These are phyloP conservation scores for Probosciger aterrimus DNA, from an alignment of 2,113 vertebrate genomes.

Conservation along the genomic window DNA sequence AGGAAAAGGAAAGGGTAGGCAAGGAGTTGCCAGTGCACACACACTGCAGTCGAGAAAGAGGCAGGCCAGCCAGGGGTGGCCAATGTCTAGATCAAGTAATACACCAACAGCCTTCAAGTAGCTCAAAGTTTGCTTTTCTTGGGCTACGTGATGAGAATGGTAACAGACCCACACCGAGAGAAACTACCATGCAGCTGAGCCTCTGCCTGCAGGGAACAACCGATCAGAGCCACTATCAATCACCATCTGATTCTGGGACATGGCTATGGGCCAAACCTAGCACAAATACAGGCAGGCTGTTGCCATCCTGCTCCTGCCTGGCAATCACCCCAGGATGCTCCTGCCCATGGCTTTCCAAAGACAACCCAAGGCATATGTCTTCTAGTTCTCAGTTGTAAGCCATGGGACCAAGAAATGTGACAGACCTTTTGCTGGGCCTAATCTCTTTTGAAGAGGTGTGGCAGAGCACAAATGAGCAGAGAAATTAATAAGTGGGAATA, in stretches of 20 bases:
- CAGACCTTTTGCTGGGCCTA: neutral
- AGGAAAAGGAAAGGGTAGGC: neutral
- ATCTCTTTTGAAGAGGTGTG: neutral
- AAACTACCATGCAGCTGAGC: neutral
- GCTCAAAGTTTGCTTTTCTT: neutral
- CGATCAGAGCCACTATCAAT: neutral
- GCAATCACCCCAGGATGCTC: neutral
- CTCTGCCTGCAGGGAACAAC: neutral
- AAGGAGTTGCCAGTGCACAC: neutral
- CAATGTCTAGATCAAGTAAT: neutral
- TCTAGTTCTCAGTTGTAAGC: neutral
- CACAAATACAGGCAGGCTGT: neutral
- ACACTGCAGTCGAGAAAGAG: neutral
- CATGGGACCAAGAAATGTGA: neutral
- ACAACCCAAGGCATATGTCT: neutral
- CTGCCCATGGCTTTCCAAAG: neutral
- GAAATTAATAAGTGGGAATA: neutral
- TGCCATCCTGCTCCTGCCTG: neutral
- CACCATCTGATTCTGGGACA: neutral
- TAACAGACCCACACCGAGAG: neutral
- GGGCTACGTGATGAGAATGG: fast-evolving
- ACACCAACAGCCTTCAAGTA: neutral
- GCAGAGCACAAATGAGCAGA: neutral
- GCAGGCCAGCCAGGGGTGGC: neutral
- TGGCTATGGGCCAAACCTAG: neutral